These are phyloP conservation scores for Gallinago stenura DNA, from an alignment of 2,797 vertebrate species.

Conservation along the genomic window DNA sequence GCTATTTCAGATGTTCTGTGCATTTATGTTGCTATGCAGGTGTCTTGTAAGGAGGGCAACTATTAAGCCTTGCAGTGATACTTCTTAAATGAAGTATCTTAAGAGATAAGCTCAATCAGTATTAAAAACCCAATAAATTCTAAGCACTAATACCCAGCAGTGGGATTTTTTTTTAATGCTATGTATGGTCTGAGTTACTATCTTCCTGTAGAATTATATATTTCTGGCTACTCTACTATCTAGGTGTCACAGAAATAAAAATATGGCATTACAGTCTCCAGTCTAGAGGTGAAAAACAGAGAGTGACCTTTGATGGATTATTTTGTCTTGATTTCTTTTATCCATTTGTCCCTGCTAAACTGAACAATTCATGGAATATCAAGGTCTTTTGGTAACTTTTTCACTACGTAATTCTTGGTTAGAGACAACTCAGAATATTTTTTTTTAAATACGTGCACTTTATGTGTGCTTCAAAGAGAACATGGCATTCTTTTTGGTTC, in stretches of 20 bases:
- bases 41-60: background rate
- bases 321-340: background rate
- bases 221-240: background rate
- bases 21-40: background rate
- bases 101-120: background rate
- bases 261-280: background rate
- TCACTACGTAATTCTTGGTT: background rate
- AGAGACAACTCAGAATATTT: background rate
- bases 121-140: background rate
- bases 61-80: background rate
- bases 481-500: constrained; percentile 51
- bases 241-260: background rate
- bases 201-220: background rate
- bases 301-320: background rate
- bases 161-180: background rate
- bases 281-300: background rate
- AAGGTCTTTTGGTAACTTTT: background rate
- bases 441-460: constrained; percentile 27
- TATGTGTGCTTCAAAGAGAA: background rate
- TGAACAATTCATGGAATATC: background rate
- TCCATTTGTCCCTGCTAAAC: background rate
- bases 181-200: background rate
- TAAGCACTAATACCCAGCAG: background rate
- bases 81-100: background rate
- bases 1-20: background rate